Base-by-base conservation (phyloP, 2,797 vertebrate genomes). In the Clarias platycephalus region DNA sequence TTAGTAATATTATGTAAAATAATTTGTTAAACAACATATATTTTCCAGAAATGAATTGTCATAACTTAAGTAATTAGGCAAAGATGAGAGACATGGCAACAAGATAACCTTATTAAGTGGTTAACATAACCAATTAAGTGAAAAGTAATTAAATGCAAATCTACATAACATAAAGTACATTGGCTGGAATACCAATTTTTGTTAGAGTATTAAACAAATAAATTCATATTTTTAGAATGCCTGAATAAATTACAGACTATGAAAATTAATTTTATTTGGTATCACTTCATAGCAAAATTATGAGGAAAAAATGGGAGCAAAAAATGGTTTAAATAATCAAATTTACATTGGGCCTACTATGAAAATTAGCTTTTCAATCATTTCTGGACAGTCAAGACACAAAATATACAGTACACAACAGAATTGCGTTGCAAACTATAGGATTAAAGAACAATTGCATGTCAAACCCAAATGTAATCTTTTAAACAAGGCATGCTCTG, bases 181-280 rank as follows among this genome's bases (percentile, higher is more conserved):
- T 40, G 5, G 1, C 67, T 70, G 20, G 9, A 40, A 40, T 24
- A 68, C 66, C 3, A 9, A 5, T 3, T 34, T 37, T 9, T 34
- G 34, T 37, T 10, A 71, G 15, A 49, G 13, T 72, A 49, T 26
- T 72, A 26, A 26, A 72, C 40, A 72, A 49, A 72, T 72, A 26
- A 6, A 53, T 26, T 72, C 37, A 67, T n/a, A n/a, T n/a, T n/a
- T 31, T 24, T 60, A 57, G 18, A 22, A 57, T 57, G 0, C 53
- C 71, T 28, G 71, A 74, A 75, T 76, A 55, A 34, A 34, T 58
- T 76, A 75, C 49, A 76, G 74, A 76, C 8, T 76, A 55, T 58
- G 53, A 76, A 76, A 76, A 76, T 57, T 0, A 75, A 34, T 28
- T 7, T 26, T 28, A 16, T 7, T 37, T n/a, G 7, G 13, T 37